A percentile compares a stretch with the other conserved stretches of the same genome.
Evolutionary conservation across 2,113 vertebrate genomes (phyloP).

Genomic region (Dasyornis broadbenti): DNA sequence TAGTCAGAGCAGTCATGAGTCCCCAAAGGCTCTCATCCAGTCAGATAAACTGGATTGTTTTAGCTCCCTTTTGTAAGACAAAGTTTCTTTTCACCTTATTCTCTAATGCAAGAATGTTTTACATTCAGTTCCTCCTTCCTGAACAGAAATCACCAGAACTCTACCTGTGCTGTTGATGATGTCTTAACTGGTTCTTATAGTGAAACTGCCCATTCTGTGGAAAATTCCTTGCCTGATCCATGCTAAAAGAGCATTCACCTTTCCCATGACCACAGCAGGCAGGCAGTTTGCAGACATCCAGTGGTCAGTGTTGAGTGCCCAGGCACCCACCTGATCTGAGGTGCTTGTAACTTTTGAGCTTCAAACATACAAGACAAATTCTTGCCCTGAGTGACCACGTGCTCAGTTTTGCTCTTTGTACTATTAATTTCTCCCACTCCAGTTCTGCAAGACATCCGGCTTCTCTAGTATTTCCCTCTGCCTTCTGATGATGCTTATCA

Average conservation of each 20-base stretch:
- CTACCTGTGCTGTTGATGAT: background rate
- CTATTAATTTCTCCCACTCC: background rate
- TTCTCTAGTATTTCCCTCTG: background rate
- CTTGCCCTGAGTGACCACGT: background rate
- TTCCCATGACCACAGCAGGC: background rate
- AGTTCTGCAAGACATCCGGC: background rate
- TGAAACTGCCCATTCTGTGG: background rate
- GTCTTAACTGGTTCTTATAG: background rate
- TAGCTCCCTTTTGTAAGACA: background rate
- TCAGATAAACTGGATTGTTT: background rate
- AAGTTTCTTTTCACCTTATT: background rate
- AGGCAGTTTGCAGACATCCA: background rate
- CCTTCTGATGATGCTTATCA: constrained; percentile 10
- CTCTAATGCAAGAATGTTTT: background rate
- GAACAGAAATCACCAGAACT: background rate
- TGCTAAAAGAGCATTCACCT: background rate
- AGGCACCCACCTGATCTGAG: background rate
- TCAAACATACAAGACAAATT: background rate
- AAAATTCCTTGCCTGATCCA: background rate
- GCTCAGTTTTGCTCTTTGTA: background rate
- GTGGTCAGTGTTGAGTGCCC: background rate
- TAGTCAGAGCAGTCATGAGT: background rate
- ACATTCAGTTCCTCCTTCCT: background rate
- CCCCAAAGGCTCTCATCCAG: background rate
- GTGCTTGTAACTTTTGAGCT: background rate